These are phyloP conservation scores for Phaethornis superciliosus DNA, from an alignment of 2,113 vertebrate species.

Conservation along the genomic window DNA sequence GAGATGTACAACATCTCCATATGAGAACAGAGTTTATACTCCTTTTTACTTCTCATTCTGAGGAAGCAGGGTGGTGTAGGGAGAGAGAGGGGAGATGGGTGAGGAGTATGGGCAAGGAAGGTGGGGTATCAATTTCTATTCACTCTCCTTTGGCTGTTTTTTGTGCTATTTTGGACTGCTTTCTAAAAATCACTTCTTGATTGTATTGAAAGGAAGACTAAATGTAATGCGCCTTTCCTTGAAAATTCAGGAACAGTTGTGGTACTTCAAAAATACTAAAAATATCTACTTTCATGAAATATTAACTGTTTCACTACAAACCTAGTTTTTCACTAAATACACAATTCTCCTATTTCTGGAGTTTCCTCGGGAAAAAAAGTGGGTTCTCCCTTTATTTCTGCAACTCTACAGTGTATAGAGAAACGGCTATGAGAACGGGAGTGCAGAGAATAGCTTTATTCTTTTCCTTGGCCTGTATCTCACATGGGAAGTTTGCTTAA, in stretches of 20 bases:
- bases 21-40: slow-evolving; percentile 59
- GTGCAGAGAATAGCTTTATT: slow-evolving; percentile 65
- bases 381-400: slow-evolving; percentile 76
- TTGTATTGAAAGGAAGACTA: slow-evolving; percentile 85
- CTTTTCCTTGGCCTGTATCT: slow-evolving; percentile 71
- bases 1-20: slow-evolving; percentile 73
- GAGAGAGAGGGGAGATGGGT: not conserved
- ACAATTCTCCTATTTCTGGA: slow-evolving; percentile 81
- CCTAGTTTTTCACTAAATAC: slow-evolving; percentile 88
- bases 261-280: slow-evolving; percentile 87
- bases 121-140: slow-evolving; percentile 70
- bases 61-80: slow-evolving; percentile 23
- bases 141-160: slow-evolving; percentile 81
- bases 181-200: slow-evolving; percentile 79
- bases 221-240: slow-evolving; percentile 81
- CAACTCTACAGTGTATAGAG: slow-evolving; percentile 73
- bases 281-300: slow-evolving; percentile 88
- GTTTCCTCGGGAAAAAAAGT: slow-evolving; percentile 76
- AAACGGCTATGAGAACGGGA: slow-evolving; percentile 64
- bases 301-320: slow-evolving; percentile 88
- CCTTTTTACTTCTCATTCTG: slow-evolving; percentile 63
- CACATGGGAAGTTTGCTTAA: slow-evolving; percentile 43
- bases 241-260: slow-evolving; percentile 83
- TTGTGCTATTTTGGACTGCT: slow-evolving; percentile 82
- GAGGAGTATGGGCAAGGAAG: slow-evolving; percentile 41